Evolutionary conservation across 2,888 invertebrate species (phyloP), one percentile per base, ranked within the genome.

Genomic region (Dryobota labecula): DNA sequence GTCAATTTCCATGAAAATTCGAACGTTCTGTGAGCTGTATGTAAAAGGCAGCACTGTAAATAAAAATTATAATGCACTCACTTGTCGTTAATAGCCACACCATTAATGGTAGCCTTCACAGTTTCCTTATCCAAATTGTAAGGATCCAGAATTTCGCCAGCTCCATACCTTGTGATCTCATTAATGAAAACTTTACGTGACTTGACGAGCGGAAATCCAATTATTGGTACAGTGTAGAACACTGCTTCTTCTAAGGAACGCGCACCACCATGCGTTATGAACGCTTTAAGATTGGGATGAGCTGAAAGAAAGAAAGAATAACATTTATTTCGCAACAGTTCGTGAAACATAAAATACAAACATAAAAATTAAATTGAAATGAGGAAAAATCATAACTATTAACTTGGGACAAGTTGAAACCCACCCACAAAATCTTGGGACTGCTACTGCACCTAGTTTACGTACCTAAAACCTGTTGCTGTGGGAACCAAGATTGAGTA

Each of bases 381-480:
- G 5, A 36, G 36, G 5, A 36, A 33, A 36, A 36, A 7, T 36
- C 36, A 36, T 36, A 36, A 36, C 36, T 6, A 33, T 33, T 33
- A 33, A 33, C 33, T 6, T 36, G 36, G 36, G 36, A 7, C 8
- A 41, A 41, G 15, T 41, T 41, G 41, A 41, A 13, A 41, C 13
- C 15, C 41, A 41, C 13, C 15, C 15, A 41, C 41, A 41, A 15
- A 41, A 41, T 41, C 41, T 41, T 41, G 41, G 41, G 41, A 15
- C 41, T 13, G 41, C 41, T 4, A 41, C 13, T 41, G 15, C 41
- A 41, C 41, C 41, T 45, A 36, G 7, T 36, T 78, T 13, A 41
- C 79, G 47, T 87, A 96, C 97, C 96, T 72, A 97, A 90, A 73
- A 97, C 76, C 87, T 96, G 95, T 83, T 96, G 95, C 78, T 97